Base-by-base conservation (phyloP, 2,888 invertebrate species). In the Melinaea menophilus region DNA sequence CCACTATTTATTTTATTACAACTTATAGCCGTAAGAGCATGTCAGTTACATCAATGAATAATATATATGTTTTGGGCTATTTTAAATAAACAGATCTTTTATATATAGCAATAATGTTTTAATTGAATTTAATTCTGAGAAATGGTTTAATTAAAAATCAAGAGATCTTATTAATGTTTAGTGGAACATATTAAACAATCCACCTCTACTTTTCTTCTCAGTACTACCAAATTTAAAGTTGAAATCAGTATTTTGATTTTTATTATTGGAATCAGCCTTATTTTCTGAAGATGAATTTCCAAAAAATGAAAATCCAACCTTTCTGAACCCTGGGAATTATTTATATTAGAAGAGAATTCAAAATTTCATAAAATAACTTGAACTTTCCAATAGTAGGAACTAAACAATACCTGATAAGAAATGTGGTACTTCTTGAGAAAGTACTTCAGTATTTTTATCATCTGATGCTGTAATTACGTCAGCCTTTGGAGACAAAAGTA, bases 1-100 rank as follows among this genome's bases (percentile, higher is more conserved):
- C 98, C 98, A 22, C 91, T 98, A 59, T 98, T 98, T 83, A 96
- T 98, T 71, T 90, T 98, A 62, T 89, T 98, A 61, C 97, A 98
- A 81, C 90, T 98, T 66, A 94, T 98, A 72, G 97, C 98, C 71
- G 95, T 98, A 61, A 92, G 98, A 78, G 98, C 98, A 55, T 98
- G 98, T 86, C 98, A 98, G 84, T 89, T 96, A 76, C 95, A 95
- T 80, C 91, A 91, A 74, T 91, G 78, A 79, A 55, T 69, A 59
- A 47, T 34, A 64, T 62, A 41, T 13, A 46, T 35, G 12, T 58
- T 4, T 22, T 41, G 41, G 9, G 41, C 5, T 9, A 9, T 41
- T 41, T 41, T 41, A 41, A 41, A 41, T 41, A 41, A 41, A 41
- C 7, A 41, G 41, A 41, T 41, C 41, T 41, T 41, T 41, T 41